These are phyloP conservation scores for Standfussiana lucernea DNA, from an alignment of 2,888 invertebrate species.

Conservation along the genomic window DNA sequence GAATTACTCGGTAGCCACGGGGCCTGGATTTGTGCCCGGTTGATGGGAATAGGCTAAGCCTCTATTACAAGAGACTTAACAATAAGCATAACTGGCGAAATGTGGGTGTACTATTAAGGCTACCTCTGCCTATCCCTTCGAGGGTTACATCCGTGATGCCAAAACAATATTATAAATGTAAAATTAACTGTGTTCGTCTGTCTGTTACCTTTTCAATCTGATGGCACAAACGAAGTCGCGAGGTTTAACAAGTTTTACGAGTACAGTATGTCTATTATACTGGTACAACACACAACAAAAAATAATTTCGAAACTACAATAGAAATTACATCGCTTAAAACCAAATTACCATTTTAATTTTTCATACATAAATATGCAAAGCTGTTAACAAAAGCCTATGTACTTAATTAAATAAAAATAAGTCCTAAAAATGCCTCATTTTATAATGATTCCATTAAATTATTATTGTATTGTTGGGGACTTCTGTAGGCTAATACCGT, in stretches of 20 bases:
- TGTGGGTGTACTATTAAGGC: no score
- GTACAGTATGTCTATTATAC: background rate
- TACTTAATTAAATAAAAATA: constrained; percentile 8
- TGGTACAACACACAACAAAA: background rate
- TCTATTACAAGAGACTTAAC: no score
- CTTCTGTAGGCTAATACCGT: background rate
- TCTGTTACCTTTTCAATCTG: background rate
- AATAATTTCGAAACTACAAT: background rate
- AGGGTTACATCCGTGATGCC: no score
- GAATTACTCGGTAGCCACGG: no score
- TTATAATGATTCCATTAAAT: background rate
- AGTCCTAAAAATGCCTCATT: background rate
- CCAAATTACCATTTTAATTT: background rate
- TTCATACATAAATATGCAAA: constrained; percentile 25
- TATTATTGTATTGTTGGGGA: constrained; percentile 1
- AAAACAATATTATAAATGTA: no score
- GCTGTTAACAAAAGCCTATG: constrained; percentile 17
- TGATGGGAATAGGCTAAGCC: no score
- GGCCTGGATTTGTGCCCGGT: no score
- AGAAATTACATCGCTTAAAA: constrained; percentile 11
- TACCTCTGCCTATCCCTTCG: no score
- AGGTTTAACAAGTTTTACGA: background rate
- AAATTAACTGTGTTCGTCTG: background rate
- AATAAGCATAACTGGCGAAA: no score
- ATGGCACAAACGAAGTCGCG: background rate